Evolutionary conservation across 2,797 vertebrate genomes (phyloP), one percentile per base, ranked within the genome.

Genomic region (Sebastes oblongus): DNA sequence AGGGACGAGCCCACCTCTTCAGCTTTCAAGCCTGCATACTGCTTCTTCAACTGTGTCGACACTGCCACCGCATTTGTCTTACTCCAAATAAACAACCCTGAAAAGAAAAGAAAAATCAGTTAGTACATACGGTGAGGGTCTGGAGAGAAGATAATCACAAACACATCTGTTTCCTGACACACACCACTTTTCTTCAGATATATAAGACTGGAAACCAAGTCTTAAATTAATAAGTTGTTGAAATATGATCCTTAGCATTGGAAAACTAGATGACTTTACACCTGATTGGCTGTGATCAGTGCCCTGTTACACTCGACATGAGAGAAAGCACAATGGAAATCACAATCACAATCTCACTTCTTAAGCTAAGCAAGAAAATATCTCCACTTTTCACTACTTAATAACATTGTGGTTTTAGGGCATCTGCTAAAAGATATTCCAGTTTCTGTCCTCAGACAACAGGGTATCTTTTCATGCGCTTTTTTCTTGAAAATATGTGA

Each of bases 11-110:
- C 80, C 77, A 86, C 56, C 11, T 87, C 77, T 66, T 90, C 78
- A 78, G 77, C 20, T 22, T 65, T 93, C 80, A 93, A 75, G 82
- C 56, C 32, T 83, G 70, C 84, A 91, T 90, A 32, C 36, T 73
- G 64, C 62, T 59, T 75, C 27, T 59, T 74, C 29, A 36, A 61
- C 64, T 75, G 22, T 22, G 64, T 69, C 2, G 7, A 42, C 20
- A 11, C 25, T 25, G 34, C 32, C 30, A 10, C 34, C 68, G 34
- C 78, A 84, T 86, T 80, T 80, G 84, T 83, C 61, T 69, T 25
- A 20, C n/a, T 85, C 77, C 62, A 29, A 66, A 68, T 22, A 39
- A 25, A 30, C 27, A 67, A n/a, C 8, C 77, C 92, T 94, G 82
- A 74, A 85, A 89, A 80, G 50, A 77, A 88, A 86, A 73, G 18